These are phyloP conservation scores for Podotricha telesiphe DNA, from an alignment of 2,888 invertebrate species.

Conservation along the genomic window DNA sequence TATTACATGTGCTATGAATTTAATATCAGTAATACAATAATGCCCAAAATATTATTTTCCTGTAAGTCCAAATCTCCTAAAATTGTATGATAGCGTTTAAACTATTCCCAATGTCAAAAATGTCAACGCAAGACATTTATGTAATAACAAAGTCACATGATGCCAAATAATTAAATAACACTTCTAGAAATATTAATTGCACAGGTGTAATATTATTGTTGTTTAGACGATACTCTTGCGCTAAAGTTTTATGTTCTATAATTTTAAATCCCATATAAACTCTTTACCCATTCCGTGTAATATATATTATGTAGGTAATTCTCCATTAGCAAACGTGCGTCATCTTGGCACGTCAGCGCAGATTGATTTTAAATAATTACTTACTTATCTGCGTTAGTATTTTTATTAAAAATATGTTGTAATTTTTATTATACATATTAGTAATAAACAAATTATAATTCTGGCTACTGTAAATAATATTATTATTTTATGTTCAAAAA, in stretches of 20 bases:
- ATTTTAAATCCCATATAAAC: constrained; percentile 2
- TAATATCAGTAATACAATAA: not conserved
- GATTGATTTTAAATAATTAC: constrained; percentile 19
- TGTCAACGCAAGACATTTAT: constrained; percentile 31
- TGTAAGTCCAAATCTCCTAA: not conserved
- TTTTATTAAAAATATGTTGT: too few species aligned
- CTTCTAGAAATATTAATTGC: constrained; percentile 29
- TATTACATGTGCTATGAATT: too few species aligned
- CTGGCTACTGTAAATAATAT: too few species aligned
- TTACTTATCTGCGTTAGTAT: too few species aligned
- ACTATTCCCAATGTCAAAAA: constrained; percentile 24
- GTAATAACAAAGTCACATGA: constrained; percentile 30
- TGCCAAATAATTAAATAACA: constrained; percentile 36
- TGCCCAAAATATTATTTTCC: not conserved
- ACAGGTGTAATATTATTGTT: constrained; percentile 3
- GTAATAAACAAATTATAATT: too few species aligned
- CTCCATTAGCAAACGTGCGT: constrained; percentile 43
- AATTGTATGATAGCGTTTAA: constrained; percentile 20
- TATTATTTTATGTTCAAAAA: too few species aligned
- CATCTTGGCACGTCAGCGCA: constrained; percentile 39
- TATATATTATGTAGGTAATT: constrained; percentile 1
- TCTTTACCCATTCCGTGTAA: constrained; percentile 28
- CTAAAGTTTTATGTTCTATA: not conserved
- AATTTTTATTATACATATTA: too few species aligned
- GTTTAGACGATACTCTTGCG: not conserved